Evolutionary conservation across 2,888 invertebrate species (phyloP).

Genomic region (Phalangium opilio): DNA sequence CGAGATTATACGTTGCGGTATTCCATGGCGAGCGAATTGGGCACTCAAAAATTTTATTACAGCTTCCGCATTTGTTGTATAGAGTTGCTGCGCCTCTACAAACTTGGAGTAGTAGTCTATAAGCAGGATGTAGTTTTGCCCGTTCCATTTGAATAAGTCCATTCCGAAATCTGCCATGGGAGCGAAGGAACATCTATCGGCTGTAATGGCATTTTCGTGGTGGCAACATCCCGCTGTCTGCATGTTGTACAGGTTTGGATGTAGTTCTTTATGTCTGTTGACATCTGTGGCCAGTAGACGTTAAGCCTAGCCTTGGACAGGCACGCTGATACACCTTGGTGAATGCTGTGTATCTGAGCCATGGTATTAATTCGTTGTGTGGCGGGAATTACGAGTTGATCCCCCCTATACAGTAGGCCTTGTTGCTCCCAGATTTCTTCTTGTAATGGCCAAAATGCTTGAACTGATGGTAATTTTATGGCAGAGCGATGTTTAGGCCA

Average conservation of each 20-base stretch:
- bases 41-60: no score
- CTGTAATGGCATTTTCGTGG: neutral
- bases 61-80: no score
- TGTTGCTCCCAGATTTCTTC: constrained; percentile 2
- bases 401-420: constrained; percentile 3
- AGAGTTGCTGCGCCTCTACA: no score
- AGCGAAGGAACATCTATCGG: constrained; percentile 2
- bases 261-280: constrained; percentile 1
- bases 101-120: constrained; percentile 6
- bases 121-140: constrained; percentile 1
- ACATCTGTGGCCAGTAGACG: constrained; percentile 4
- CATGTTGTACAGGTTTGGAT: constrained; percentile 1
- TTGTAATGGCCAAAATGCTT: constrained; percentile 4
- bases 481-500: constrained; percentile 1
- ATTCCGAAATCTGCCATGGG: no score
- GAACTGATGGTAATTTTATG: neutral
- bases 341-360: neutral
- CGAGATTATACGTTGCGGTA: no score
- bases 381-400: neutral
- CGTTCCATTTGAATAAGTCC: no score
- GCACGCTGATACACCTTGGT: constrained; percentile 3
- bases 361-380: constrained; percentile 2
- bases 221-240: constrained; percentile 1
- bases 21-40: no score
- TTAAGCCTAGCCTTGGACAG: constrained; percentile 3